These are phyloP conservation scores for Eilema caniola DNA, from an alignment of 2,888 invertebrate species.

Conservation along the genomic window DNA sequence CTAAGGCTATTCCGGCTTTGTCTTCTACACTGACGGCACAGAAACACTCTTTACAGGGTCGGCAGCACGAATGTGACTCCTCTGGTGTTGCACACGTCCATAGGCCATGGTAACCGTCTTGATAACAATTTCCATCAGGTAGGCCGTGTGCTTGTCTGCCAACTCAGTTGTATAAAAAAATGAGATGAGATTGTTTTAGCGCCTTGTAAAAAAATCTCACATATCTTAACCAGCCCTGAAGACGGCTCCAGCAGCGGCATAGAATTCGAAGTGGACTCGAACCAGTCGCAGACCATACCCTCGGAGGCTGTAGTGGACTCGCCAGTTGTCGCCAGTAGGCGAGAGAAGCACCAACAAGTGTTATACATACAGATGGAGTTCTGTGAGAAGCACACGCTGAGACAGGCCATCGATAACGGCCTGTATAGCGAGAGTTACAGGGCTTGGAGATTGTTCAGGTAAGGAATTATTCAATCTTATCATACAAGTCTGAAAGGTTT, in stretches of 20 bases:
- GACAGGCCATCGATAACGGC: conserved; percentile 95
- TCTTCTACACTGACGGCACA: too few species aligned
- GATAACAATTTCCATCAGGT: too few species aligned
- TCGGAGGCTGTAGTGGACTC: conserved; percentile 68
- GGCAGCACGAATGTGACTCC: too few species aligned
- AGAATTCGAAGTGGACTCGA: conserved; percentile 86
- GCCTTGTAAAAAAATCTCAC: background rate
- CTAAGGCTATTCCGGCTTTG: too few species aligned
- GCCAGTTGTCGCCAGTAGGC: conserved; percentile 55
- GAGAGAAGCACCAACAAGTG: conserved; percentile 82
- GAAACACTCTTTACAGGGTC: too few species aligned
- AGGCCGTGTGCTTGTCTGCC: too few species aligned
- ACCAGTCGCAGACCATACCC: conserved; percentile 69
- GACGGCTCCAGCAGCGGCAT: conserved; percentile 88
- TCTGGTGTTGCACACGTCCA: too few species aligned
- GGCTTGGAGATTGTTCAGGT: conserved; percentile 94
- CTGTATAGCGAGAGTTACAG: conserved; percentile 92
- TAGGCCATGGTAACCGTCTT: too few species aligned
- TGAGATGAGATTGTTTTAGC: too few species aligned
- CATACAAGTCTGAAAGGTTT: too few species aligned
- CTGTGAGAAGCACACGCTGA: conserved; percentile 96
- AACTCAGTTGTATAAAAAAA: too few species aligned
- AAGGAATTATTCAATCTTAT: background rate
- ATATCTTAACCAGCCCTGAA: conserved; percentile 63
- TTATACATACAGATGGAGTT: conserved; percentile 99